These are phyloP conservation scores for Eidolon helvum DNA, from an alignment of 2,113 vertebrate genomes.

Conservation along the genomic window DNA sequence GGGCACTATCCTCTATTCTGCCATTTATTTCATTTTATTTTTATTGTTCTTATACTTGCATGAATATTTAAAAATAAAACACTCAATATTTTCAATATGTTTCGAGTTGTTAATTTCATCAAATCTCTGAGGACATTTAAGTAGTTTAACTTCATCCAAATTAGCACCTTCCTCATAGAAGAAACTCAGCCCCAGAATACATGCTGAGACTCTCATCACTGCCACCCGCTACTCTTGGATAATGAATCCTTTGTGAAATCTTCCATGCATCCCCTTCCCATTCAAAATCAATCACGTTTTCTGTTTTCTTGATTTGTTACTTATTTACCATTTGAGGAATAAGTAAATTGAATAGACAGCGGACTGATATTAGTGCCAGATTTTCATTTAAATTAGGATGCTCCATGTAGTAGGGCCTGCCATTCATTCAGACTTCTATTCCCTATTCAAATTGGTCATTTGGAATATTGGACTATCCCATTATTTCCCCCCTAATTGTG, in stretches of 20 bases:
- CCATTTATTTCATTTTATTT: slow-evolving; percentile 5
- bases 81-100: slow-evolving; percentile 50
- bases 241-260: not conserved
- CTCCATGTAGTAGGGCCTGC: not conserved
- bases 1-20: not conserved
- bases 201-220: not conserved
- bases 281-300: slow-evolving; percentile 39
- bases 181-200: not conserved
- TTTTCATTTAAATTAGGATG: not conserved
- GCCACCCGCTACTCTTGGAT: not conserved
- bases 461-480: slow-evolving; percentile 11
- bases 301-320: slow-evolving; percentile 35
- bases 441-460: not conserved
- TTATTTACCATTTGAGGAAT: not conserved
- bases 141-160: slow-evolving; percentile 53
- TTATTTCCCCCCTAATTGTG: not conserved
- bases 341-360: not conserved
- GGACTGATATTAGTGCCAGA: not conserved
- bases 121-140: slow-evolving; percentile 54
- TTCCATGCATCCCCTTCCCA: not conserved
- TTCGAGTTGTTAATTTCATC: slow-evolving; percentile 53
- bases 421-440: not conserved
- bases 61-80: slow-evolving; percentile 42
- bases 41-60: slow-evolving; percentile 1
- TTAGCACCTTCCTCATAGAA: slow-evolving; percentile 46